These are phyloP conservation scores for Zaprionus gabonicus DNA, from an alignment of 1,140 invertebrate genomes.

Conservation along the genomic window DNA sequence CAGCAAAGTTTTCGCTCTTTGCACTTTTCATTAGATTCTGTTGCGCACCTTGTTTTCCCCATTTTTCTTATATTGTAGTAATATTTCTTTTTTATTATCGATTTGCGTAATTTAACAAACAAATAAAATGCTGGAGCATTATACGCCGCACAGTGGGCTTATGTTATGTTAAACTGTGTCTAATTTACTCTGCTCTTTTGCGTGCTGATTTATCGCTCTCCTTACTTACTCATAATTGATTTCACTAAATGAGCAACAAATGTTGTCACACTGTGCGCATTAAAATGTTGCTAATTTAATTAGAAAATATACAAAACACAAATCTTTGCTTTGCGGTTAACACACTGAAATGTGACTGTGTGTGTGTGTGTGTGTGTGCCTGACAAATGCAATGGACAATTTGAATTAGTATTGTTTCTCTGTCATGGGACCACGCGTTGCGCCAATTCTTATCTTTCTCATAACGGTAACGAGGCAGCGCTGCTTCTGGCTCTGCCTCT, in stretches of 20 bases:
- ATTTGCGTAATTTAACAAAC: conserved; percentile 45
- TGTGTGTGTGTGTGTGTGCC: conserved; percentile 1
- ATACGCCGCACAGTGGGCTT: conserved; percentile 20
- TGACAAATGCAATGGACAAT: conserved; percentile 29
- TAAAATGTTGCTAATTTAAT: conserved; percentile 52
- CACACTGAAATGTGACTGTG: background rate
- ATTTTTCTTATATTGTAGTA: conserved; percentile 7
- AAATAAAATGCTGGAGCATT: conserved; percentile 13
- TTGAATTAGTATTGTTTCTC: conserved; percentile 23
- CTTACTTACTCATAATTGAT: background rate
- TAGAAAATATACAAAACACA: conserved; percentile 33
- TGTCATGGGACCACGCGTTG: conserved; percentile 55
- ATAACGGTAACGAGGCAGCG: conserved; percentile 47
- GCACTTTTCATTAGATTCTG: conserved; percentile 32
- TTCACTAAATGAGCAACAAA: background rate
- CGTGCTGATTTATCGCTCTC: background rate
- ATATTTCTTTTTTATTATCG: conserved; percentile 42
- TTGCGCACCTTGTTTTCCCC: conserved; percentile 10
- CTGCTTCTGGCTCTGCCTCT: conserved; percentile 1
- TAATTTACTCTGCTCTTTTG: background rate
- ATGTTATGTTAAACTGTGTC: background rate
- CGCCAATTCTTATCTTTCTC: conserved; percentile 44
- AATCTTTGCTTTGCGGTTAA: conserved; percentile 12
- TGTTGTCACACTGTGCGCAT: conserved; percentile 3
- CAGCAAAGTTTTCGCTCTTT: conserved; percentile 13